A percentile compares a stretch with the other conserved stretches of the same genome.
phyloP scores from a whole-genome alignment of 2,113 vertebrate genomes.

The Chrysochloris asiatica region DNA sequence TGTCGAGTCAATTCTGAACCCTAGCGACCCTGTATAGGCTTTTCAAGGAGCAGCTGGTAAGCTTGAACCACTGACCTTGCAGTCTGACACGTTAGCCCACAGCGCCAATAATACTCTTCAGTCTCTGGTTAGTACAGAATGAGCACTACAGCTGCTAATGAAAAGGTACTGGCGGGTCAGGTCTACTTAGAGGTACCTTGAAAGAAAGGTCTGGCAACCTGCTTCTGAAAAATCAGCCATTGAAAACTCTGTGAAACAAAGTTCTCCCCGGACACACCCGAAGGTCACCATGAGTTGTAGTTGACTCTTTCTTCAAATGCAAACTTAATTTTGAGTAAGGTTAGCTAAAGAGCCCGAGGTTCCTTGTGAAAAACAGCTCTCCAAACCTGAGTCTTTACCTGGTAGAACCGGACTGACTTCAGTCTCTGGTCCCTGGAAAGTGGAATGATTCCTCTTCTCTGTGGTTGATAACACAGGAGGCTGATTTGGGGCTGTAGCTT shows the following conservation, averaged over 20 bases:
- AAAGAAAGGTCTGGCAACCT: neutral
- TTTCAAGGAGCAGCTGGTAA: too few relatives aligned
- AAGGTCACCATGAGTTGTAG: neutral
- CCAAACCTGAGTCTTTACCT: constrained; percentile 81
- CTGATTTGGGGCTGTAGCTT: constrained; percentile 74
- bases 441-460: constrained; percentile 79
- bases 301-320: too few relatives aligned
- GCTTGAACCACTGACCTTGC: too few relatives aligned
- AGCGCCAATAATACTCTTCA: neutral
- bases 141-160: neutral
- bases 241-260: neutral
- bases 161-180: neutral
- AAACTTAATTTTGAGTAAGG: too few relatives aligned
- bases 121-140: neutral
- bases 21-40: too few relatives aligned
- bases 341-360: neutral
- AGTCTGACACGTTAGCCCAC: too few relatives aligned
- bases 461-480: constrained; percentile 62
- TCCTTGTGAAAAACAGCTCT: neutral
- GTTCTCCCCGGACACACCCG: neutral
- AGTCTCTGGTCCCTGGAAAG: constrained; percentile 78
- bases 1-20: too few relatives aligned
- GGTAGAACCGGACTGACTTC: constrained; percentile 77
- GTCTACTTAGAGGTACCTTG: neutral
- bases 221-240: neutral